Conservation (phyloP, 2,113 vertebrate genomes). For the Lampris incognitus region DNA sequence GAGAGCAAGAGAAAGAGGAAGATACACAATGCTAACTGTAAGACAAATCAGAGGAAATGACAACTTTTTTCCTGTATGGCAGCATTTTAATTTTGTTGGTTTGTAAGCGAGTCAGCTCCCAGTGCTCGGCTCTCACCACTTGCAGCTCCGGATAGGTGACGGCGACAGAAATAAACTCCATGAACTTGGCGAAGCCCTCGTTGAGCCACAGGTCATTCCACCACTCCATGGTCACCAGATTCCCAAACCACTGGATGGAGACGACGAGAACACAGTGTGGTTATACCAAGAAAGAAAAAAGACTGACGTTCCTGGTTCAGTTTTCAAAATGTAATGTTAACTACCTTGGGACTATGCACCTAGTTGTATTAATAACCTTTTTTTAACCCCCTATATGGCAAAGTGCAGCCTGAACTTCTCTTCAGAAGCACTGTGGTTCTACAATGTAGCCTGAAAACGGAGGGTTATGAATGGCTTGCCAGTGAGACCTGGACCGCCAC, state of each 20-base stretch:
- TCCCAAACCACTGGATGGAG: conserved; percentile 80
- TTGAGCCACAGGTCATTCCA: conserved; percentile 86
- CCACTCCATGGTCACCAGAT: conserved; percentile 86
- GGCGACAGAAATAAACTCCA: conserved; percentile 79
- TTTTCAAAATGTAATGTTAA: too few relatives aligned
- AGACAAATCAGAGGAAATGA: not conserved
- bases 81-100: not conserved
- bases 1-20: not conserved
- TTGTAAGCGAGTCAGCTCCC: not conserved
- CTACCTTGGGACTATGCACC: too few relatives aligned
- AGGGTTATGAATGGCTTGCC: too few relatives aligned
- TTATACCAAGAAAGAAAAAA: not conserved
- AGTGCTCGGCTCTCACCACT: conserved; percentile 68
- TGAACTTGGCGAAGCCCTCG: conserved; percentile 83
- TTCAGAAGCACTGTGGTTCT: too few relatives aligned
- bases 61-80: not conserved
- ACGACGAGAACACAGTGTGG: not conserved
- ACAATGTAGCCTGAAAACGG: too few relatives aligned
- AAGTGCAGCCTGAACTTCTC: too few relatives aligned
- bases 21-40: too few relatives aligned
- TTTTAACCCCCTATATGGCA: too few relatives aligned
- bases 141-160: conserved; percentile 79
- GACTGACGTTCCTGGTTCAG: too few relatives aligned
- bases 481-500: too few relatives aligned
- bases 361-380: too few relatives aligned